Base-by-base conservation (phyloP, 2,797 vertebrate genomes). In the Ibycter americanus region DNA sequence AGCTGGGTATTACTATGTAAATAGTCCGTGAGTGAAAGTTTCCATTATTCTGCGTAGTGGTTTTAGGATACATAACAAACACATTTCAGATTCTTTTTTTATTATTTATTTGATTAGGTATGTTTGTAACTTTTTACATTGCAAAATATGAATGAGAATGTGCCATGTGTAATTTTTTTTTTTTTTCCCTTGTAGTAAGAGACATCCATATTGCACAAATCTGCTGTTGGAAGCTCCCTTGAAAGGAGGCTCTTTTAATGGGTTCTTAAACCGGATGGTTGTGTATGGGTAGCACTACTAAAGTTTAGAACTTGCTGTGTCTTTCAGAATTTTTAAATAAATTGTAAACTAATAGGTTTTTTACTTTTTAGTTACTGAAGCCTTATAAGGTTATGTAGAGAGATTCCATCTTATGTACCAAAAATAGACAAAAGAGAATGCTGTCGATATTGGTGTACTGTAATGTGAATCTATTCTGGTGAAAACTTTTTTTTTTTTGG, bases 1-100 rank as follows among this genome's bases (percentile, higher is more conserved):
- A 97, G 49, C 97, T 83, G 99, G 99, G 99, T 98, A 97, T 97
- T 98, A 98, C 98, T 97, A 87, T 99, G 99, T 99, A 99, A 99
- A 99, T 98, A 98, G 98, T 97, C 96, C 95, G 96, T 98, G 97
- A 98, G 98, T 98, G 98, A 96, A 98, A 98, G 97, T 98, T 98
- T 97, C 98, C 98, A 98, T 98, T 98, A 98, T 98, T 98, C 97
- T 98, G 96, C 93, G 3, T 98, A 98, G 98, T 98, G 97, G 96
- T 98, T 98, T 97, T 98, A 98, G 98, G 81, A 98, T 92, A 97
- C 98, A 98, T 98, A 98, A 98, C 97, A 97, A 97, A 98, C 97
- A 97, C 97, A 97, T 98, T 96, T 97, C 97, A 96, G 54, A 97
- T 98, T 98, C 87, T 89, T 96, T 96, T 93, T 97, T 98, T 95